Evolutionary conservation across 2,888 invertebrate genomes (phyloP).

Genomic region (Dendrolimus pini): DNA sequence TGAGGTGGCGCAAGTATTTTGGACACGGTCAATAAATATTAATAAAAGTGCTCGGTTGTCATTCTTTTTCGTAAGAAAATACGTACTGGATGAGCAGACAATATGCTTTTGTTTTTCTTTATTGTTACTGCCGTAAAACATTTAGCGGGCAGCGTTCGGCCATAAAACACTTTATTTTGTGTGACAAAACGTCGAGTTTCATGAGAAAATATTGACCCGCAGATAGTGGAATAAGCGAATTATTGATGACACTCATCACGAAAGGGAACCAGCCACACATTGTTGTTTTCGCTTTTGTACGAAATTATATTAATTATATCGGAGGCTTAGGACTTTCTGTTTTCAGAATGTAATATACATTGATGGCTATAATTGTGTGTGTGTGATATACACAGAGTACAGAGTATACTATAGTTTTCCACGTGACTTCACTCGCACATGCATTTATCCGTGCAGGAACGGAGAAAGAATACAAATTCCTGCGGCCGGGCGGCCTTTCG

Average conservation of each 20-base stretch:
- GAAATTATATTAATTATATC: too few species aligned
- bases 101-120: constrained; percentile 74
- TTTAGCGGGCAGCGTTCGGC: constrained; percentile 59
- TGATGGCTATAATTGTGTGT: too few species aligned
- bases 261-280: constrained; percentile 36
- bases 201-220: constrained; percentile 75
- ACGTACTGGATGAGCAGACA: constrained; percentile 53
- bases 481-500: too few species aligned
- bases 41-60: constrained; percentile 60
- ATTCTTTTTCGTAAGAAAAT: constrained; percentile 63
- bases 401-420: too few species aligned
- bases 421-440: too few species aligned
- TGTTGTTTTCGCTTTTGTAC: constrained; percentile 6
- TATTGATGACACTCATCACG: constrained; percentile 49
- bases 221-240: constrained; percentile 72
- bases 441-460: too few species aligned
- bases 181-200: constrained; percentile 73
- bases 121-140: constrained; percentile 73
- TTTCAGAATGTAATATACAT: too few species aligned
- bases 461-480: too few species aligned
- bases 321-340: too few species aligned
- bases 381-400: too few species aligned
- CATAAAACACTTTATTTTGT: constrained; percentile 75
- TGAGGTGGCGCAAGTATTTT: constrained; percentile 52
- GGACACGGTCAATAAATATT: constrained; percentile 61